Evolutionary conservation across 1,140 invertebrate species (phyloP).

Genomic region (Ooceraea biroi): DNA sequence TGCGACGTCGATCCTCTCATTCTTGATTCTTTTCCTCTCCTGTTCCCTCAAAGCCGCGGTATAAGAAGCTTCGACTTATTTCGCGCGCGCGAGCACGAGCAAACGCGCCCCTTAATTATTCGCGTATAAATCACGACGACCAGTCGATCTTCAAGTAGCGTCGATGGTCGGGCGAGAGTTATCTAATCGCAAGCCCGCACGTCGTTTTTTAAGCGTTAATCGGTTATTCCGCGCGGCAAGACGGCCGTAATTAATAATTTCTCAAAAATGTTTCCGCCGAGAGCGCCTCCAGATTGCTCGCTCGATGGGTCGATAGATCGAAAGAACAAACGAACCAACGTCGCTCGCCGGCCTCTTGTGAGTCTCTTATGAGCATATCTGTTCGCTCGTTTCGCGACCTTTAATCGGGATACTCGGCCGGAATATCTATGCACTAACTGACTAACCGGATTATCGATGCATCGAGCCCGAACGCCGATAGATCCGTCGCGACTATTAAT

Average conservation of each 20-base stretch:
- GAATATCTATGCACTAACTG: too few relatives aligned
- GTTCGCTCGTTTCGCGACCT: too few relatives aligned
- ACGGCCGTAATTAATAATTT: constrained; percentile 65
- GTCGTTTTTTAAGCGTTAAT: constrained; percentile 66
- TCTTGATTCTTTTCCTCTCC: not conserved
- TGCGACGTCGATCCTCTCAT: not conserved
- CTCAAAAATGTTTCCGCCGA: constrained; percentile 72
- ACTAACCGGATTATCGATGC: constrained; percentile 41
- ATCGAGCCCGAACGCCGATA: constrained; percentile 5
- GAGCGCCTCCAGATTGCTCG: not conserved
- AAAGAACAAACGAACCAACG: constrained; percentile 18
- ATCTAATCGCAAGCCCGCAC: constrained; percentile 53
- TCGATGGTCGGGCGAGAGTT: constrained; percentile 34
- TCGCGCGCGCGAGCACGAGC: not conserved
- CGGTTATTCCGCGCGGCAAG: constrained; percentile 34
- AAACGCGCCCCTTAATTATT: constrained; percentile 44
- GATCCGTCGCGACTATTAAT: constrained; percentile 2
- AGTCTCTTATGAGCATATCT: too few relatives aligned
- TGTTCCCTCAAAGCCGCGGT: not conserved
- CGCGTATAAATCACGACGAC: constrained; percentile 64
- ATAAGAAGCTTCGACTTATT: not conserved
- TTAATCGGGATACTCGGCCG: not conserved
- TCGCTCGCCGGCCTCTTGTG: too few relatives aligned
- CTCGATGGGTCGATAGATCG: constrained; percentile 69
- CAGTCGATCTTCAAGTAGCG: not conserved